phyloP scores from a whole-genome alignment of 2,113 vertebrate genomes.

The Larimichthys crocea region DNA sequence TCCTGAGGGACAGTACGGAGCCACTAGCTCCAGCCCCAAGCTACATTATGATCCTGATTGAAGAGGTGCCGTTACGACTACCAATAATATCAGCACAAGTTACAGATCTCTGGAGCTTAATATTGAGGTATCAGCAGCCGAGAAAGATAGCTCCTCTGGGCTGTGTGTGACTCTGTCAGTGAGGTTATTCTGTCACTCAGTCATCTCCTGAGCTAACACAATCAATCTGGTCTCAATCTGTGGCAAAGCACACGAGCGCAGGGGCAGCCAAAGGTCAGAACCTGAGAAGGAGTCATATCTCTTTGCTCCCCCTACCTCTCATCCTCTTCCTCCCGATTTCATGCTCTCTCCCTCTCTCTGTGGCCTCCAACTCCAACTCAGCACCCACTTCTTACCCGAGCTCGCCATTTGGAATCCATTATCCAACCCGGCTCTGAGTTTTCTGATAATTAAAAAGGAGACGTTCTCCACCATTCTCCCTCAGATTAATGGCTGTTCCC shows the following conservation, averaged over 20 bases:
- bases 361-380: slow-evolving; percentile 48
- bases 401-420: slow-evolving; percentile 81
- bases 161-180: slow-evolving; percentile 49
- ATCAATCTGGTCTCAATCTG: slow-evolving; percentile 78
- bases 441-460: slow-evolving; percentile 80
- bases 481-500: slow-evolving; percentile 69
- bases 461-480: slow-evolving; percentile 55
- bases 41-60: slow-evolving; percentile 12
- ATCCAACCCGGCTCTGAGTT: slow-evolving; percentile 51
- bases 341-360: slow-evolving; percentile 44
- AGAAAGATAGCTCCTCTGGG: slow-evolving; percentile 32
- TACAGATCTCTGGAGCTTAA: slow-evolving; percentile 51
- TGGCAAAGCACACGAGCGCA: slow-evolving; percentile 52
- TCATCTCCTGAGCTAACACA: slow-evolving; percentile 48
- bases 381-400: slow-evolving; percentile 43
- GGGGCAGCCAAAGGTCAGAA: slow-evolving; percentile 76
- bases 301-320: slow-evolving; percentile 35
- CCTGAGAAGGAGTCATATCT: slow-evolving; percentile 73
- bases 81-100: slow-evolving; percentile 45
- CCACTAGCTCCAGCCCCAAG: neutral
- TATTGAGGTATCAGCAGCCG: slow-evolving; percentile 34
- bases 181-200: slow-evolving; percentile 70
- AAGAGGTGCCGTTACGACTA: slow-evolving; percentile 4
- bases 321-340: slow-evolving; percentile 36
- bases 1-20: slow-evolving; percentile 4